phyloP scores from a whole-genome alignment of 2,113 vertebrate genomes.

The Chauna torquata region DNA sequence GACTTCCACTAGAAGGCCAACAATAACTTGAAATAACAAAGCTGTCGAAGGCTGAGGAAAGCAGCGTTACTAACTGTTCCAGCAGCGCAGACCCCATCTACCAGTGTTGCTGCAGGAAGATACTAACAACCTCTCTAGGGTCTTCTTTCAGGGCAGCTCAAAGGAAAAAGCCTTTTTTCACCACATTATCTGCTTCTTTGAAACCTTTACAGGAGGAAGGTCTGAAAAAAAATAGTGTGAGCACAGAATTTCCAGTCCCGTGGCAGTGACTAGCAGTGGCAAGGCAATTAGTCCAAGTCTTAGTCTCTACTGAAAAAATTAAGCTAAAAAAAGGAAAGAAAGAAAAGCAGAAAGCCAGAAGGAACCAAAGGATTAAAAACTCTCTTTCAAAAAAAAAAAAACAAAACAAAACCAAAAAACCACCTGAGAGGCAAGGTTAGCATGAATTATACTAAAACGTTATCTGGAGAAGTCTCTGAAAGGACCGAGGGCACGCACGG shows the following conservation, averaged over 20 bases:
- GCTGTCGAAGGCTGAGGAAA: background rate
- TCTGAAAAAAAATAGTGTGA: background rate
- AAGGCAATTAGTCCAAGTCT: background rate
- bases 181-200: background rate
- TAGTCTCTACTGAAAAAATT: background rate
- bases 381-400: background rate
- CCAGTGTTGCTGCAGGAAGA: background rate
- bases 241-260: background rate
- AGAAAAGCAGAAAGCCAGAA: background rate
- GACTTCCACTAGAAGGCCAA: background rate
- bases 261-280: background rate
- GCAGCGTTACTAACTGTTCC: background rate
- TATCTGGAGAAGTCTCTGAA: background rate
- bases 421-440: background rate
- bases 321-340: accelerated
- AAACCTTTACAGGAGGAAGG: background rate
- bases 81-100: background rate
- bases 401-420: background rate
- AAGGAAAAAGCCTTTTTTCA: background rate
- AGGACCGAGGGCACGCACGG: background rate
- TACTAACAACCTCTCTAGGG: background rate
- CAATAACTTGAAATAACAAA: background rate
- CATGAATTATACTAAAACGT: background rate
- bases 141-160: background rate
- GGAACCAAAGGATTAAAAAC: background rate